Base-by-base conservation (phyloP, 2,888 invertebrate species). In the Plebejus argus region DNA sequence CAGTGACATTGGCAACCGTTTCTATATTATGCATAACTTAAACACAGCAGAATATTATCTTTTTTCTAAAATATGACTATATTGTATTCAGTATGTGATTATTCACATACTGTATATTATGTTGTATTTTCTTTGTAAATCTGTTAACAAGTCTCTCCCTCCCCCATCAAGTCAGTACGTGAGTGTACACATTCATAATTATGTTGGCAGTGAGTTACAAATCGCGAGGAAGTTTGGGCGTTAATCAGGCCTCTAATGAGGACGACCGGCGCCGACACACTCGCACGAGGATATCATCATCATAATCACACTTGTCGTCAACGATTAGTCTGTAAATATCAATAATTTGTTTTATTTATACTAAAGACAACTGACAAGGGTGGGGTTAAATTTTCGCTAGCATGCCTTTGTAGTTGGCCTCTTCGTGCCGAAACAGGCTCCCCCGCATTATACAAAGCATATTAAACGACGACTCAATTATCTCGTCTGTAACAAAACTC, bases 201-300 rank as follows among this genome's bases (percentile, higher is more conserved):
- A 45, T 45, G 66, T 66, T 66, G 28, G 28, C 28, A 28, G 28
- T 66, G 28, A 66, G 66, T 66, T 33, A 18, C 28, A 33, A 66
- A 5, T 66, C 28, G 66, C 12, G 8, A 20, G 66, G 15, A 66
- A 12, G 15, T 66, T 66, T 66, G 18, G 23, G 33, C 66, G 66
- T 66, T 66, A 66, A 66, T 66, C 66, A 66, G 66, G 61, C 28
- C 66, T 33, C 66, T 66, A 66, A 66, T 66, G 28, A 66, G 66
- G 66, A 12, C 15, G 66, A 66, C 66, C 12, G 28, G 15, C 15
- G 66, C 28, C 28, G 66, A 66, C 28, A 66, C 15, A 66, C 66
- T 28, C 4, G 5, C 10, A 28, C 66, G 28, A 28, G 18, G 6
- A 15, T 6, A 66, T 33, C 28, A 18, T 28, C 28, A 66, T 66